Base-by-base conservation (phyloP, 2,113 vertebrate genomes). In the human region DNA sequence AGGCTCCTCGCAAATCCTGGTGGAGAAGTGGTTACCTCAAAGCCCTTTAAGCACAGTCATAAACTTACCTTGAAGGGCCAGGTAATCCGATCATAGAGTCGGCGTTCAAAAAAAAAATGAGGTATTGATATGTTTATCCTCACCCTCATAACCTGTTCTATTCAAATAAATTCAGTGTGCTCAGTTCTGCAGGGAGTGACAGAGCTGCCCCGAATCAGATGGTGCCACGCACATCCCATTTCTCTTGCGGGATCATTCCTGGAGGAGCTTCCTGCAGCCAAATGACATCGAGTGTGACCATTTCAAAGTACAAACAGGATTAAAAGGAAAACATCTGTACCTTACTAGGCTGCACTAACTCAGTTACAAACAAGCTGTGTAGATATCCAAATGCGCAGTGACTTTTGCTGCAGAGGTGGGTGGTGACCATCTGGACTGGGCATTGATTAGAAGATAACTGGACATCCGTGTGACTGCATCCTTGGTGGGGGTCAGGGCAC, bases 121-220 rank as follows among this genome's bases (percentile, higher is more conserved):
- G 91, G 86, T 97, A 97, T 98, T 95, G 97, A 68, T 91, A 90
- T n/a, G 96, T 97, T 97, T 95, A 91, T 97, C 73, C 97, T 97
- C 92, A 95, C 91, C 89, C 96, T 96, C 92, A 94, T 96, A 98
- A 95, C 78, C 93, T 43, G 84, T 94, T 95, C 89, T 84, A 83
- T 95, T 85, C 92, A 96, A 93, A 97, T 98, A 97, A 97, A 97
- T 96, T 93, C 97, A 90, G 59, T 48, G 84, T 82, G 90, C 93
- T 97, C 97, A 94, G 96, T 92, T 94, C 55, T 78, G 94, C 96
- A 93, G 98, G 95, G 96, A 98, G 85, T 97, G 55, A 0, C 64
- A 76, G 59, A 88, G 81, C 90, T 52, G 93, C 76, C 94, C 78
- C 43, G 66, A 86, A 78, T 89, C 97, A 35, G 70, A 95, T 81